Conservation (phyloP, 2,113 vertebrate genomes). For the Thunnus maccoyii region DNA sequence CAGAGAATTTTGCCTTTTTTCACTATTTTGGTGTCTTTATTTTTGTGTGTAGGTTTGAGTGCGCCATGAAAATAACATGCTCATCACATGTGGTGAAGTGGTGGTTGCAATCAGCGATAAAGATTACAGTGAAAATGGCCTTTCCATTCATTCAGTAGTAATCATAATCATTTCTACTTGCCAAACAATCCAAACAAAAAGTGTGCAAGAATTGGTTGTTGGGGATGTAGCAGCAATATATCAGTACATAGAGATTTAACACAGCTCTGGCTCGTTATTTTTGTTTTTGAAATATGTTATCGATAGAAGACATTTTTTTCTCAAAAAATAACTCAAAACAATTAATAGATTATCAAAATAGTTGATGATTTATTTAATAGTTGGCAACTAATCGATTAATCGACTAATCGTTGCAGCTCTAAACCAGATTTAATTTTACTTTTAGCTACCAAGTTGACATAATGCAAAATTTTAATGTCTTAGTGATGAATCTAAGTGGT, state of each 20-base stretch:
- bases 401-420: too few relatives aligned
- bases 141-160: constrained; percentile 1
- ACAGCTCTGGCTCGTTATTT: not conserved
- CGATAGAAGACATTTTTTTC: too few relatives aligned
- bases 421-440: too few relatives aligned
- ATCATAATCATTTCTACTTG: constrained; percentile 15
- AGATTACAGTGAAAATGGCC: not conserved
- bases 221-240: not conserved
- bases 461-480: too few relatives aligned
- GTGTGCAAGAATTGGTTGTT: not conserved
- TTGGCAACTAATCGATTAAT: too few relatives aligned
- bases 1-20: too few relatives aligned
- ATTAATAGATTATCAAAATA: too few relatives aligned
- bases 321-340: too few relatives aligned
- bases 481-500: too few relatives aligned
- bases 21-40: not conserved
- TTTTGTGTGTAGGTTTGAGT: not conserved
- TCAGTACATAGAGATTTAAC: not conserved
- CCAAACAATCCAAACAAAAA: not conserved
- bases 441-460: too few relatives aligned
- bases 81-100: not conserved
- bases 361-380: too few relatives aligned
- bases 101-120: constrained; percentile 17
- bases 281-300: not conserved
- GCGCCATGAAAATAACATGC: not conserved